A percentile compares a stretch with the other conserved stretches of the same genome.
Conservation (phyloP, 1,140 invertebrate species). For the Cecropterus lyciades region DNA sequence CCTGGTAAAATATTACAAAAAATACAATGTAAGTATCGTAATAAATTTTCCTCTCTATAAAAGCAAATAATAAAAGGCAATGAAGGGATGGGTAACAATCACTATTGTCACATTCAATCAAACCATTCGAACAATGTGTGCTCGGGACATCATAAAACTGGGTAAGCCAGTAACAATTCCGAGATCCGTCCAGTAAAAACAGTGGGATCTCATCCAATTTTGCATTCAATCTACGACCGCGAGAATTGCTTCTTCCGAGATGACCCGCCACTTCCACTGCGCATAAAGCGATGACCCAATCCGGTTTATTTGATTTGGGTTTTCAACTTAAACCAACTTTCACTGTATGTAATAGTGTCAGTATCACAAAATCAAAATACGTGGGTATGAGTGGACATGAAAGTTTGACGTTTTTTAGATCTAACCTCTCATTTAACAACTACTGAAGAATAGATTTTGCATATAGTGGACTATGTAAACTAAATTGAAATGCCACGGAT, state of each 20-base stretch:
- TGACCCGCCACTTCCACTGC: conserved; percentile 75
- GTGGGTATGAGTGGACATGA: no score
- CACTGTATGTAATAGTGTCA: conserved; percentile 50
- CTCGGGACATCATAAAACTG: conserved; percentile 65
- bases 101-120: conserved; percentile 79
- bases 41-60: conserved; percentile 27
- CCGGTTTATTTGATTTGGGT: conserved; percentile 79
- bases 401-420: not conserved
- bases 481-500: no score
- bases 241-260: conserved; percentile 79
- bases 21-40: not conserved
- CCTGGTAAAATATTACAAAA: not conserved
- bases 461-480: no score
- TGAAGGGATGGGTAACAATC: conserved; percentile 58
- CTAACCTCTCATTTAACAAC: no score
- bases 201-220: conserved; percentile 80
- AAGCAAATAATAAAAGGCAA: conserved; percentile 34
- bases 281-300: conserved; percentile 79
- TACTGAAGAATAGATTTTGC: no score
- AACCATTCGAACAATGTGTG: conserved; percentile 63
- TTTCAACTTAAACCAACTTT: conserved; percentile 59
- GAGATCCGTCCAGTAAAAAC: conserved; percentile 72
- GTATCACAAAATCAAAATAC: not conserved
- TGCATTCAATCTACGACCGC: conserved; percentile 81
- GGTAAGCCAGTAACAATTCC: conserved; percentile 61